These are phyloP conservation scores for Sebastes miniatus DNA, from an alignment of 2,797 vertebrate genomes.

Conservation along the genomic window DNA sequence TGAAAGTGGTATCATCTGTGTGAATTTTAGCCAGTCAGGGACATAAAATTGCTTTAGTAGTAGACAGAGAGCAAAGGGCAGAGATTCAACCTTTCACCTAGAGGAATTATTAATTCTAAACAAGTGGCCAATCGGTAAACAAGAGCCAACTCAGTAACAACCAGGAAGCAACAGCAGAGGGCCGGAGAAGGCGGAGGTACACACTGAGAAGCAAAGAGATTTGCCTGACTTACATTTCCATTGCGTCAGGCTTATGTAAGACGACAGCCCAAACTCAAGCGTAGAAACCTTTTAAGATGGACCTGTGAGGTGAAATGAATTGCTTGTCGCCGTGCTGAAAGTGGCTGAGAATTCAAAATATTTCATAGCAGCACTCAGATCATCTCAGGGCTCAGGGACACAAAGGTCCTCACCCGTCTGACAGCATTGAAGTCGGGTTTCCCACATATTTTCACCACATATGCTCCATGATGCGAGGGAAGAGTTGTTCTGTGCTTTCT, in stretches of 20 bases:
- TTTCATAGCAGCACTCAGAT: slow-evolving; percentile 3
- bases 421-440: neutral
- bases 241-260: neutral
- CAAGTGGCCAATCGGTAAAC: neutral
- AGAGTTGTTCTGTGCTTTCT: neutral
- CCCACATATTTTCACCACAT: slow-evolving; percentile 15
- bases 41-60: neutral
- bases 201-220: neutral
- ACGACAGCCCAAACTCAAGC: neutral
- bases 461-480: neutral
- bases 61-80: neutral
- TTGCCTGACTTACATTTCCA: slow-evolving; percentile 17
- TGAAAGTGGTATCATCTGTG: neutral
- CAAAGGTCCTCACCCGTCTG: neutral
- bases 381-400: neutral
- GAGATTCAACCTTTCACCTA: slow-evolving; percentile 8
- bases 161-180: slow-evolving; percentile 18
- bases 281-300: slow-evolving; percentile 11
- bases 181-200: neutral
- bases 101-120: slow-evolving; percentile 14
- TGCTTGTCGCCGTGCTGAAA: neutral
- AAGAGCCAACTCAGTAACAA: neutral
- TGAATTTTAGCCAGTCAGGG: neutral
- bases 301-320: slow-evolving; percentile 20
- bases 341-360: slow-evolving; percentile 25